phyloP scores from a whole-genome alignment of 2,888 invertebrate genomes.

The Stratiomys singularior region DNA sequence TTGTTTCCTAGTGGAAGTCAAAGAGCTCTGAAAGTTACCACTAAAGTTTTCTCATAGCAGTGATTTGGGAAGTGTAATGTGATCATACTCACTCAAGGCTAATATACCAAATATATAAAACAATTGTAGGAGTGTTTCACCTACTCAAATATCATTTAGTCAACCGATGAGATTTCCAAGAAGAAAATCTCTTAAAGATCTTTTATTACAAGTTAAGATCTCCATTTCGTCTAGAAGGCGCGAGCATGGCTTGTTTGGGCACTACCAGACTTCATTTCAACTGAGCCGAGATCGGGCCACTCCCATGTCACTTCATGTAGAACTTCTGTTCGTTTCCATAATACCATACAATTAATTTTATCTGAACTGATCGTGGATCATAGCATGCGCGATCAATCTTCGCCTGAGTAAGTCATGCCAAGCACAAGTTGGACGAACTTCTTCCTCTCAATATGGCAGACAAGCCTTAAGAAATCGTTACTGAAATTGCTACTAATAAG shows the following conservation, averaged over 20 bases:
- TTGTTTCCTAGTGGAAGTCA: no score
- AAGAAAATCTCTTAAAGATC: constrained; percentile 28
- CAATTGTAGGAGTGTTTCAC: not conserved
- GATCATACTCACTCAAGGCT: no score
- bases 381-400: constrained; percentile 42
- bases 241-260: constrained; percentile 31
- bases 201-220: constrained; percentile 36
- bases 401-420: constrained; percentile 31
- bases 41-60: no score
- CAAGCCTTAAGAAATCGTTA: not conserved
- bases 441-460: constrained; percentile 10
- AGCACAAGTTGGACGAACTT: constrained; percentile 12
- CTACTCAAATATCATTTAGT: not conserved
- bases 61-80: no score
- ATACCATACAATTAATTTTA: constrained; percentile 51
- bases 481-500: not conserved
- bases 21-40: no score
- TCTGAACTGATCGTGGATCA: constrained; percentile 50
- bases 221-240: constrained; percentile 36
- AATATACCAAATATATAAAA: no score
- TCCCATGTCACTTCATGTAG: constrained; percentile 51
- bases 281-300: constrained; percentile 40
- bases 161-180: constrained; percentile 43
- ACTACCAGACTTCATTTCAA: constrained; percentile 20
- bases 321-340: constrained; percentile 51